Base-by-base conservation (phyloP, 2,888 invertebrate species). In the Mystacides longicornis region DNA sequence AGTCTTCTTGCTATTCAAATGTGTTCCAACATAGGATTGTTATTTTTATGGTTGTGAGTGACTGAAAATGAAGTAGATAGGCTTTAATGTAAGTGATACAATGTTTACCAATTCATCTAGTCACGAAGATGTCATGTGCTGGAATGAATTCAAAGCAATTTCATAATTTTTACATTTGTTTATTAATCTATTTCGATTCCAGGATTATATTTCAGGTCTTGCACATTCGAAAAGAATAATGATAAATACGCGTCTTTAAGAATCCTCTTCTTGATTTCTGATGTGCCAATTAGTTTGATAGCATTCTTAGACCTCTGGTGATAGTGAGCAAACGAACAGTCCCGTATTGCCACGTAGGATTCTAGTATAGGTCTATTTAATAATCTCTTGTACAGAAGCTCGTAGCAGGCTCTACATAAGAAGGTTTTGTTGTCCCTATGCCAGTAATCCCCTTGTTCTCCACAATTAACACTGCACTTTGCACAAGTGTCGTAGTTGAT, bases 381-480 rank as follows among this genome's bases (percentile, higher is more conserved):
- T 7, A 37, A 3, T 37, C 16, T 37, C 14, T 37, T 3, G 14
- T 37, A 37, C 37, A 37, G 14, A 58, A 65, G 64, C 1, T 65
- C 51, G 54, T 75, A 76, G 64, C 77, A 76, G 62, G 68, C 70
- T 60, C 77, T 67, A 64, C 77, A 77, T 11, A 77, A 65, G 59
- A 73, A 77, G 53, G 76, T 66, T 60, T 71, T 68, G 60, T 77
- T 71, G 63, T 77, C 54, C 22, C 54, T 48, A 3, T 54, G 52
- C 75, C 81, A 82, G 62, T 81, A 82, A 64, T 82, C 82, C 1
- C 82, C 82, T 59, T 77, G 75, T 2, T 69, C 68, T 0, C 75
- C 74, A 59, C 77, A 77, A 0, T 70, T 72, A 57, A 73, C 73
- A 1, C 72, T 73, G 52, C 77, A 77, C 1, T 62, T 66, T n/a